phyloP scores from a whole-genome alignment of 2,888 invertebrate genomes.

The Dinocampus coccinellae region DNA sequence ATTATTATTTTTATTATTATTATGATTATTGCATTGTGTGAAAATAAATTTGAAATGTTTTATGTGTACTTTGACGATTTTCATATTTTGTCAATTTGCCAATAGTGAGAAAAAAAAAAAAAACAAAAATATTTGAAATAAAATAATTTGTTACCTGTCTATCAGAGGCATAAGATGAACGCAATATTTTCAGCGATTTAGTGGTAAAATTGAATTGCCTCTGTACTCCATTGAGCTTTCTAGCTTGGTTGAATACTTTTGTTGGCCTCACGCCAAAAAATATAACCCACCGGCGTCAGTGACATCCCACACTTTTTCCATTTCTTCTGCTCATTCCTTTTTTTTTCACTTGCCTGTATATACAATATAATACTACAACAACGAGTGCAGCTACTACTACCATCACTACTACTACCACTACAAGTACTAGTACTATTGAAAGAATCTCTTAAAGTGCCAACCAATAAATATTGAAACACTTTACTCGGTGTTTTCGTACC shows the following conservation, averaged over 20 bases:
- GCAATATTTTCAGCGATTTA: slow-evolving; percentile 64
- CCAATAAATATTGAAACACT: slow-evolving; percentile 68
- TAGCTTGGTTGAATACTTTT: slow-evolving; percentile 50
- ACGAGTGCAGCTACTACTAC: no score
- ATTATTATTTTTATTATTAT: neutral
- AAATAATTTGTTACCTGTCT: slow-evolving; percentile 6
- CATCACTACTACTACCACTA: neutral
- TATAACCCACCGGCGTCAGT: slow-evolving; percentile 47
- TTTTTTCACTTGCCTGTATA: neutral
- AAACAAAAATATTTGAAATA: neutral
- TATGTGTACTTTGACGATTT: neutral
- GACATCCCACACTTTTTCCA: slow-evolving; percentile 14
- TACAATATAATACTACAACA: no score
- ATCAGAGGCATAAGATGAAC: slow-evolving; percentile 36
- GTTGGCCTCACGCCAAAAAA: slow-evolving; percentile 63
- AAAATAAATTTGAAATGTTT: no score
- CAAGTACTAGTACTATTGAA: slow-evolving; percentile 40
- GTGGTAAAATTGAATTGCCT: slow-evolving; percentile 60
- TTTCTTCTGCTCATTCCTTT: neutral
- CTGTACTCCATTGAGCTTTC: slow-evolving; percentile 39
- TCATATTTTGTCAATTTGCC: slow-evolving; percentile 6
- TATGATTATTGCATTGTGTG: no score
- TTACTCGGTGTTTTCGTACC: slow-evolving; percentile 60
- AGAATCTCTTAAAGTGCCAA: slow-evolving; percentile 52
- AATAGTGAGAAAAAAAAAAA: neutral